phyloP scores from a whole-genome alignment of 2,113 vertebrate genomes.

The Gopherus flavomarginatus region DNA sequence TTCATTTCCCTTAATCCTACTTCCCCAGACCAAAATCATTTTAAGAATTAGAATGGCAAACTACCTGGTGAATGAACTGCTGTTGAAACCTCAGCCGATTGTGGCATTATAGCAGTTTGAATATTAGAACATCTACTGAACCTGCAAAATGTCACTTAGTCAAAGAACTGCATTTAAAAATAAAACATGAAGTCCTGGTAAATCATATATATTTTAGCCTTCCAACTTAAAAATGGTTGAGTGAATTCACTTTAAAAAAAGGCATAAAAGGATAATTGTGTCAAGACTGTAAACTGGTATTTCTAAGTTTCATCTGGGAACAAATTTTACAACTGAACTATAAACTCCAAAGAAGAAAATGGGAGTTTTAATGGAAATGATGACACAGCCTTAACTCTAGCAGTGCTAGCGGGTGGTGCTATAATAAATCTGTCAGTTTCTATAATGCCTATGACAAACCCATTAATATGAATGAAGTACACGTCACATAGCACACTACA shows the following conservation, averaged over 20 bases:
- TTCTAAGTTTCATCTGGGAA: conserved; percentile 29
- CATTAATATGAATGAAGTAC: conserved; percentile 84
- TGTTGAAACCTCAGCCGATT: background rate
- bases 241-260: conserved; percentile 10
- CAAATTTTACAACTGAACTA: conserved; percentile 58
- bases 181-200: background rate
- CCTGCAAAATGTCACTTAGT: background rate
- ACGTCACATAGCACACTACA: conserved; percentile 70
- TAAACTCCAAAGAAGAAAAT: conserved; percentile 54
- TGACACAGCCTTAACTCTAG: conserved; percentile 74
- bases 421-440: conserved; percentile 83
- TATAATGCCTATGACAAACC: conserved; percentile 78
- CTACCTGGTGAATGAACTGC: accelerated
- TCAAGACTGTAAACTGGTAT: conserved; percentile 45
- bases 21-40: background rate
- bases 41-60: conserved; percentile 9
- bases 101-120: background rate
- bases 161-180: background rate
- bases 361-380: conserved; percentile 74
- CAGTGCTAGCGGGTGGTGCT: conserved; percentile 53
- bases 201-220: background rate
- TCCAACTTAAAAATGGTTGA: conserved; percentile 5
- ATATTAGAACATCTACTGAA: background rate
- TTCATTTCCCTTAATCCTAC: background rate
- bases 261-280: conserved; percentile 31